A percentile compares a stretch with the other conserved stretches of the same genome.
These are phyloP conservation scores for Phyllostomus hastatus DNA, from an alignment of 2,113 vertebrate species.

Conservation along the genomic window DNA sequence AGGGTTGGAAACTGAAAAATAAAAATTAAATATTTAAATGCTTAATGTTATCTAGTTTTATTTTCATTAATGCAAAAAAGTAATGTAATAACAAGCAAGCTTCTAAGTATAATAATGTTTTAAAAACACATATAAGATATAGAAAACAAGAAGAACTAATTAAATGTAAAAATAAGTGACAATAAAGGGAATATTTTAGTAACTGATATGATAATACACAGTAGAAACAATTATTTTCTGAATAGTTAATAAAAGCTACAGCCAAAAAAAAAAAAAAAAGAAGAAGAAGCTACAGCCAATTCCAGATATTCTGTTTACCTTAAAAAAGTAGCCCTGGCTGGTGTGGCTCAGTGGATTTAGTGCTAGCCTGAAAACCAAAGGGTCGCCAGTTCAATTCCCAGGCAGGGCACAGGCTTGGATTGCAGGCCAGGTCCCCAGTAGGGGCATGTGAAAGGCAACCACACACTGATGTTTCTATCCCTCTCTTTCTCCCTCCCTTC, in stretches of 20 bases:
- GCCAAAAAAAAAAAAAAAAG: not conserved
- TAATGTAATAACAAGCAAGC: not conserved
- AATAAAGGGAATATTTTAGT: not conserved
- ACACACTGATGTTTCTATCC: too few relatives aligned
- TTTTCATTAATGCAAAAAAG: constrained; percentile 9
- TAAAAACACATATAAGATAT: not conserved
- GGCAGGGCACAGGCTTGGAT: too few relatives aligned
- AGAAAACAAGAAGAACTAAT: not conserved
- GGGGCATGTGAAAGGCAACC: too few relatives aligned
- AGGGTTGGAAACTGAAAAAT: constrained; percentile 94
- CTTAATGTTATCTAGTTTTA: not conserved
- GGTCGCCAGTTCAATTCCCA: too few relatives aligned
- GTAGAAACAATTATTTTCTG: not conserved
- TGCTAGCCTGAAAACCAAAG: too few relatives aligned
- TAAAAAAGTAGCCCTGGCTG: not conserved
- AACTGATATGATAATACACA: not conserved
- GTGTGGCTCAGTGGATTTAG: too few relatives aligned
- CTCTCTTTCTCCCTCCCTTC: too few relatives aligned
- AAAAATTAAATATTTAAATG: constrained; percentile 61
- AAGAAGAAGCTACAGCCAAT: not conserved
- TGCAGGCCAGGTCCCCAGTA: too few relatives aligned
- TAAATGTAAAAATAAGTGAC: not conserved
- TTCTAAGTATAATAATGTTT: not conserved
- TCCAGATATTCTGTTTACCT: not conserved
- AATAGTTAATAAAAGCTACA: not conserved